Percentiles rank a stretch among this genome's conserved stretches.
Conservation (phyloP, 2,888 invertebrate genomes). For the Oscheius sp. region DNA sequence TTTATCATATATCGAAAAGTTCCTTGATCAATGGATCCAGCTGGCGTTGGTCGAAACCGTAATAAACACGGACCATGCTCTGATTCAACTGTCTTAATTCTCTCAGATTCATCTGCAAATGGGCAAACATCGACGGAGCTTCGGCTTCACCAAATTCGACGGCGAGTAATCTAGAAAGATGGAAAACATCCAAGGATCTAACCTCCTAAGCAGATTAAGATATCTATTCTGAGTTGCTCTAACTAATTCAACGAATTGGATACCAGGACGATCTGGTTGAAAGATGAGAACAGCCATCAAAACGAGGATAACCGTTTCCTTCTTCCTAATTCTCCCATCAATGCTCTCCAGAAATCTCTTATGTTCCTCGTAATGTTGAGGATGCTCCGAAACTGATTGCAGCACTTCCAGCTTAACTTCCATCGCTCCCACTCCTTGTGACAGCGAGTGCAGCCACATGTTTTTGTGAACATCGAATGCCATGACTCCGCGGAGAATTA, state of each 20-base stretch:
- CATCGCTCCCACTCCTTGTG: conserved; percentile 32
- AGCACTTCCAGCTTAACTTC: conserved; percentile 84
- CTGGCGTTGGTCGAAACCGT: conserved; percentile 53
- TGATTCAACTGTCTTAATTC: conserved; percentile 56
- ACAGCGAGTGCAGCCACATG: conserved; percentile 80
- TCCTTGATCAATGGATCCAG: conserved; percentile 64
- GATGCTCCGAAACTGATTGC: conserved; percentile 81
- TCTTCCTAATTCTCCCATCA: conserved; percentile 79
- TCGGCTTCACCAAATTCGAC: conserved; percentile 47
- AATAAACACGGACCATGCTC: conserved; percentile 56
- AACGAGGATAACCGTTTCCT: conserved; percentile 88
- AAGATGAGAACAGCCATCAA: conserved; percentile 90
- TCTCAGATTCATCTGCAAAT: conserved; percentile 47
- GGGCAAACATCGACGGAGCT: conserved; percentile 45
- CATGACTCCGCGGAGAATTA: conserved; percentile 90
- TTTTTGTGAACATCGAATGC: conserved; percentile 88
- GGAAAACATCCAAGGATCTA: too few relatives aligned
- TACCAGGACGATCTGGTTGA: conserved; percentile 75
- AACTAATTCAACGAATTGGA: not conserved
- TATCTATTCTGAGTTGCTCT: conserved; percentile 4
- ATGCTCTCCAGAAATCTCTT: conserved; percentile 74
- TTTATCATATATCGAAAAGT: conserved; percentile 38
- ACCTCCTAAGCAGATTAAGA: conserved; percentile 15
- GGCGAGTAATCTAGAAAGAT: conserved; percentile 49
- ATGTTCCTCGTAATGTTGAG: conserved; percentile 85